Base-by-base conservation (phyloP, 2,888 invertebrate species). In the Cabera pusaria region DNA sequence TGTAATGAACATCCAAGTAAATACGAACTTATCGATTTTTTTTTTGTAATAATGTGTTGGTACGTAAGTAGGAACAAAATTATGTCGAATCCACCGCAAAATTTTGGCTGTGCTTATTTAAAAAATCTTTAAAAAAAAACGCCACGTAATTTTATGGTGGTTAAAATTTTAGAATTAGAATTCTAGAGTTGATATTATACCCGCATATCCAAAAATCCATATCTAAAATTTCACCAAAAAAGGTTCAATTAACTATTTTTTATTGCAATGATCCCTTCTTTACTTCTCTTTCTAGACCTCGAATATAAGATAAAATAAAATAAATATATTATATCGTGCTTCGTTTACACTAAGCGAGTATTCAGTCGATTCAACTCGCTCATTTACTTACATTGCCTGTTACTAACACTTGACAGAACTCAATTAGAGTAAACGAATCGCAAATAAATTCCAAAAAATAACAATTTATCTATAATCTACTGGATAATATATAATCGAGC, bases 81-180 rank as follows among this genome's bases (percentile, higher is more conserved):
- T 63, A 62, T 59, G 67, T 77, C 68, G 69, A 82, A 65, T 84
- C 86, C 84, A 83, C 75, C 72, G 76, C 76, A 72, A 77, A 75
- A 59, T 70, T 72, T 79, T 79, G 87, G 86, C 86, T 85, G 87
- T 87, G 86, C 84, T 84, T 80, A 71, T 74, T 72, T 65, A 68
- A 71, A 63, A 59, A 59, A n/a, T n/a, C n/a, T 64, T 64, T 63
- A 55, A 56, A 62, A 59, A 52, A 52, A 58, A 45, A 47, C 24
- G 56, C 70, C 72, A 71, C 65, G 47, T 61, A 35, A 36, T 66
- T 71, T 70, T 69, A 62, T 59, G 66, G 73, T 72, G 72, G 70
- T 64, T 41, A 35, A 56, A 39, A 31, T 19, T 41, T 50, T 48
- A 14, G 14, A 4, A 14, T 4, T 49, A 51, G 42, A 43, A 35